Percentiles rank a stretch among this genome's conserved stretches.
Conservation (phyloP, 1,140 invertebrate genomes). For the Drosophila pseudoananassae region DNA sequence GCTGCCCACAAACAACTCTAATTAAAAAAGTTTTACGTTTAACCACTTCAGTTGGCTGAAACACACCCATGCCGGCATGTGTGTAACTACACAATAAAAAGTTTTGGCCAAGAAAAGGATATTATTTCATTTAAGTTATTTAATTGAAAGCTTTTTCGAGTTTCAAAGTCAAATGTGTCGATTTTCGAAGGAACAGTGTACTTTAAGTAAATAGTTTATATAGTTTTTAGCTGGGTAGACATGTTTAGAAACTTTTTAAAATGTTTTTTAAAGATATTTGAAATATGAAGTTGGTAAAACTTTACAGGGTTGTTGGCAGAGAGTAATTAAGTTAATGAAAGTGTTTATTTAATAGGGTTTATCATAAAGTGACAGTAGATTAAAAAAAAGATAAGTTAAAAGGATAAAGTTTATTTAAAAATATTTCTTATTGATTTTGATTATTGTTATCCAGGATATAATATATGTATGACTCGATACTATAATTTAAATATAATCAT, state of each 20-base stretch:
- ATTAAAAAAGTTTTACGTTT: constrained; percentile 82
- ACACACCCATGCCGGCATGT: constrained; percentile 31
- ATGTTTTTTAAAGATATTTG: neutral
- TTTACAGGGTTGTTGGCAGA: neutral
- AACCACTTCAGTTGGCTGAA: constrained; percentile 72
- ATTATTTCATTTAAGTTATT: neutral
- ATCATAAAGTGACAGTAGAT: too few relatives aligned
- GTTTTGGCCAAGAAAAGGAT: neutral
- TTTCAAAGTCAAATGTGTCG: neutral
- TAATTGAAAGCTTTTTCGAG: neutral
- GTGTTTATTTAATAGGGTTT: neutral
- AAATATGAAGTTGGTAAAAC: neutral
- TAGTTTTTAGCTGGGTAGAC: neutral
- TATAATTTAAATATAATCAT: neutral
- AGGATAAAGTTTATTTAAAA: too few relatives aligned
- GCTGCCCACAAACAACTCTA: constrained; percentile 77
- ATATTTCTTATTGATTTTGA: neutral
- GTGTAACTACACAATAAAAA: constrained; percentile 23
- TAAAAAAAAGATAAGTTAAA: too few relatives aligned
- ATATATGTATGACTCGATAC: too few relatives aligned
- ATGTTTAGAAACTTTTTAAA: neutral
- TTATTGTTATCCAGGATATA: neutral
- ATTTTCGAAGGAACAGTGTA: too few relatives aligned
- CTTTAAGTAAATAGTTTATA: neutral
- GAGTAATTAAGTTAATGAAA: neutral